Evolutionary conservation across 2,888 invertebrate species (phyloP).

Genomic region (Monoplex corrugatus): DNA sequence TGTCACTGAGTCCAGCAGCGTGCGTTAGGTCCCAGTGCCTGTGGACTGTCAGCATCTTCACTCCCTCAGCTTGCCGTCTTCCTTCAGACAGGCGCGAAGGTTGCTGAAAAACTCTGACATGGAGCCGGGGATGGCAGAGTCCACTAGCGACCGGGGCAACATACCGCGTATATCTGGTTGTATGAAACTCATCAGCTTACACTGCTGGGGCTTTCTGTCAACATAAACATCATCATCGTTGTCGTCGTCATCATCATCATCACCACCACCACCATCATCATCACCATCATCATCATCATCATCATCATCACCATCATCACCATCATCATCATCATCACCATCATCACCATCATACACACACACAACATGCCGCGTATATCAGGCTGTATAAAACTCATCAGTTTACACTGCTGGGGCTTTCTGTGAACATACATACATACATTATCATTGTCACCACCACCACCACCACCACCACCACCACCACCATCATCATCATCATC

Average conservation of each 20-base stretch:
- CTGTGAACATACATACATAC: conserved; percentile 60
- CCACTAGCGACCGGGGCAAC: conserved; percentile 77
- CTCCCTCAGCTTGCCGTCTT: conserved; percentile 67
- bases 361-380: conserved; percentile 79
- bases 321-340: too few relatives aligned
- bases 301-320: too few relatives aligned
- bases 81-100: conserved; percentile 73
- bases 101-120: conserved; percentile 77
- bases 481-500: too few relatives aligned
- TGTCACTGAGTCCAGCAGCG: background rate
- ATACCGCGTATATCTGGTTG: conserved; percentile 80
- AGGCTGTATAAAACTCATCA: conserved; percentile 78
- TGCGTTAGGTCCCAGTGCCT: background rate
- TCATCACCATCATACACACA: too few relatives aligned
- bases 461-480: too few relatives aligned
- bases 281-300: too few relatives aligned
- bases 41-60: conserved; percentile 16
- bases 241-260: background rate
- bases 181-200: conserved; percentile 76
- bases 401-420: conserved; percentile 75
- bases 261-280: too few relatives aligned
- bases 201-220: conserved; percentile 76
- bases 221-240: background rate
- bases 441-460: background rate
- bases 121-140: conserved; percentile 78